Percentiles rank a stretch among this genome's conserved stretches.
Conservation (phyloP, 2,113 vertebrate species). For the Pyrgilauda ruficollis region DNA sequence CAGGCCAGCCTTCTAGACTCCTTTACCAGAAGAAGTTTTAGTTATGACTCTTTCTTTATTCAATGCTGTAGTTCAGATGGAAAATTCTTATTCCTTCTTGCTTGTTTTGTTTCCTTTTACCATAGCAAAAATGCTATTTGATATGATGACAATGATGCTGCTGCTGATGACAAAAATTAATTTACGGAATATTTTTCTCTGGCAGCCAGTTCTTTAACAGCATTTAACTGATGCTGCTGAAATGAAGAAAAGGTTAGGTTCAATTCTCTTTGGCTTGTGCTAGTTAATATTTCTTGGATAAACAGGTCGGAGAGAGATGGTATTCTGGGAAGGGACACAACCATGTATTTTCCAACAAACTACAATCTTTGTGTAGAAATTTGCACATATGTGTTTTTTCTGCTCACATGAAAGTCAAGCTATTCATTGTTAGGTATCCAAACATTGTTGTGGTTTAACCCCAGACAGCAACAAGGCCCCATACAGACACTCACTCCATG, state of each 20-base stretch:
- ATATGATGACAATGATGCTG: too few species aligned
- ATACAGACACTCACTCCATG: not conserved
- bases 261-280: not conserved
- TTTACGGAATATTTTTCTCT: not conserved
- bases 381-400: not conserved
- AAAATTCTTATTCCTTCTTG: not conserved
- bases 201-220: not conserved
- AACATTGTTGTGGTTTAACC: not conserved
- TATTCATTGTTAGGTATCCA: not conserved
- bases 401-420: fast-evolving
- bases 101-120: not conserved
- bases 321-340: not conserved
- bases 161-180: fast-evolving
- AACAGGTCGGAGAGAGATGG: not conserved
- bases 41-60: not conserved
- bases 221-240: not conserved
- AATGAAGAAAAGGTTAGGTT: not conserved
- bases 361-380: fast-evolving
- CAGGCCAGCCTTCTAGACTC: not conserved
- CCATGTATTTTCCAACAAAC: not conserved
- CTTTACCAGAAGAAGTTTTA: not conserved
- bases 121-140: not conserved
- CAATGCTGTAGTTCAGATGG: not conserved
- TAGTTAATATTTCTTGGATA: not conserved
- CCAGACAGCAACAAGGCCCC: not conserved